Base-by-base conservation (phyloP, 2,888 invertebrate species). In the Diabrotica balteata region DNA sequence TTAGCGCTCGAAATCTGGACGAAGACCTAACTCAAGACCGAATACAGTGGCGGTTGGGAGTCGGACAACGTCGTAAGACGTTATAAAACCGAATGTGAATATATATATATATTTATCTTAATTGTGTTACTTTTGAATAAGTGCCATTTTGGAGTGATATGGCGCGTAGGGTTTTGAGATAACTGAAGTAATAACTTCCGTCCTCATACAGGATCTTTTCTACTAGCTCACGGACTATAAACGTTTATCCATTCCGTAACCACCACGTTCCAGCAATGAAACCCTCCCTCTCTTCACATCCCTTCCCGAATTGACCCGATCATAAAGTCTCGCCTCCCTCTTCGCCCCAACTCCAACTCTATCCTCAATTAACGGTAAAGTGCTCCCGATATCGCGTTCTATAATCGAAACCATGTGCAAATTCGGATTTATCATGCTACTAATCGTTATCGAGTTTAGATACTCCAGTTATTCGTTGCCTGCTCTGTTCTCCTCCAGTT, bases 381-480 rank as follows among this genome's bases (percentile, higher is more conserved):
- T 75, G 75, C 70, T 76, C 76, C 77, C 75, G 78, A 77, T 77
- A 78, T 79, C 77, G 74, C 76, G 75, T 77, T 78, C 76, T 75
- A 77, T 72, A 77, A 79, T 79, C 76, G 78, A 75, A 76, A 79
- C 78, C 77, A 79, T 76, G 78, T 78, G 80, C 79, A 80, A 80
- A 80, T 80, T 76, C 78, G 79, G 77, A 81, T 80, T 80, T 80
- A 79, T 80, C 78, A 76, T 72, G 77, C 77, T 75, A 77, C 78
- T 80, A 80, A 81, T 81, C 81, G 54, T 61, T 63, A 82, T 82
- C 79, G 80, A 81, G 64, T 63, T 64, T 64, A 64, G 64, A 52
- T 64, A 52, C 58, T 58, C 50, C 43, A 42, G 22, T 42, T 57
- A 8, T 57, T 43, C 54, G 54, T 42, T 54, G 54, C 32, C 32